Base-by-base conservation (phyloP, 1,140 invertebrate genomes). In the Temnothorax nylanderi region DNA sequence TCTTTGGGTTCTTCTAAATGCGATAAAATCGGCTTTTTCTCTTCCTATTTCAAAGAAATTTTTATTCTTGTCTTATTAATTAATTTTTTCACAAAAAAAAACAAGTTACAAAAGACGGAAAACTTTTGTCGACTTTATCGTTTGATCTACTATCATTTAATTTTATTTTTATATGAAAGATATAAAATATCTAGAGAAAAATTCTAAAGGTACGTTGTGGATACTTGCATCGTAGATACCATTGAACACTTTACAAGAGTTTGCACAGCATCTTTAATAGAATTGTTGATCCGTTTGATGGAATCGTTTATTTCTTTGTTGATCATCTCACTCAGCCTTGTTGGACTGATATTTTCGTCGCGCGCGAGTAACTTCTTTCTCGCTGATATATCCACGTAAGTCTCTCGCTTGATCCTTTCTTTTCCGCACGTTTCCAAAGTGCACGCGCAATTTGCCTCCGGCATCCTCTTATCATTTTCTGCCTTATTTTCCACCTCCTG, bases 221-320 rank as follows among this genome's bases (percentile, higher is more conserved):
- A 89, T 88, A 87, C 81, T 91, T 72, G 89, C 90, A 85, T 91
- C 89, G 71, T 90, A 72, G 34, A 62, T 90, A 91, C 89, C 90
- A 90, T 91, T 90, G 84, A 76, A 65, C 67, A 87, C 51, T 88
- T 90, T 21, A 89, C 89, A 13, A 92, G 87, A 37, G 41, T 90
- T 69, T 90, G 51, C 60, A 92, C 49, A 26, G 91, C 90, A 58
- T 92, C 91, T 62, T 92, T 93, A 13, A 91, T 88, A 32, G 91
- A 92, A 47, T 72, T 88, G 60, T 92, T 91, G 11, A 64, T 77
- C 56, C 41, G 21, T 64, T 64, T 77, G 37, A 77, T n/a, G 26
- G 56, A 78, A 78, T 65, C 32, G 7, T 78, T 78, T 78, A 78
- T 78, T 26, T 78, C 41, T 78, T 72, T 81, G 16, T 72, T 71